These are phyloP conservation scores for Argyresthia albistria DNA, from an alignment of 2,888 invertebrate genomes.

Conservation along the genomic window DNA sequence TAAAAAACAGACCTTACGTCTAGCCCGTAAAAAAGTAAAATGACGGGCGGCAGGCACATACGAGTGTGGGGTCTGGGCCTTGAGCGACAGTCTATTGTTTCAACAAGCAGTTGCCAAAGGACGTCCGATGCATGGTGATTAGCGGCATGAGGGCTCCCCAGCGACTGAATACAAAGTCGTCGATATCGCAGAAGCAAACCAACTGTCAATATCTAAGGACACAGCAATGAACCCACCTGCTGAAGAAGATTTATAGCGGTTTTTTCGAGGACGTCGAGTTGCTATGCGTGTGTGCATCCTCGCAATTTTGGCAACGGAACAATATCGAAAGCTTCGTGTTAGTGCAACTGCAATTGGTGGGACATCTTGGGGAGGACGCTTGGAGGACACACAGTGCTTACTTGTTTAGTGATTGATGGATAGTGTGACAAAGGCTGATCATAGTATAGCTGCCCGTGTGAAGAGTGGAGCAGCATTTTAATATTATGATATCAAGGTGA, in stretches of 20 bases:
- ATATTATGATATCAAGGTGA: slow-evolving; percentile 36
- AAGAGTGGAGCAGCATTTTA: not conserved
- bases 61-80: not conserved
- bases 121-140: slow-evolving; percentile 58
- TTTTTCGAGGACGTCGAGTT: slow-evolving; percentile 30
- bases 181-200: slow-evolving; percentile 22
- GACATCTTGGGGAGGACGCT: slow-evolving; percentile 41
- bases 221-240: slow-evolving; percentile 17
- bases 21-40: slow-evolving; percentile 23
- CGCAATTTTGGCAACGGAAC: slow-evolving; percentile 55
- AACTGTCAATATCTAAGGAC: slow-evolving; percentile 27
- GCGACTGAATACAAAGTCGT: slow-evolving; percentile 55
- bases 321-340: slow-evolving; percentile 15
- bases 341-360: slow-evolving; percentile 28
- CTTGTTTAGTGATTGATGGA: slow-evolving; percentile 33
- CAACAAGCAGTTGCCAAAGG: slow-evolving; percentile 58
- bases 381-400: slow-evolving; percentile 27
- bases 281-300: slow-evolving; percentile 38
- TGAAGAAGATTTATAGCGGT: slow-evolving; percentile 30
- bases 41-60: slow-evolving; percentile 40
- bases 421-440: not conserved
- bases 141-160: slow-evolving; percentile 59
- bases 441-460: too few species aligned
- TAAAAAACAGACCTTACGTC: slow-evolving; percentile 16
- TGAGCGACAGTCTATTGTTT: slow-evolving; percentile 37